A percentile compares a stretch with the other conserved stretches of the same genome.
Conservation (phyloP, 2,888 invertebrate genomes). For the Amphiduros pacificus region DNA sequence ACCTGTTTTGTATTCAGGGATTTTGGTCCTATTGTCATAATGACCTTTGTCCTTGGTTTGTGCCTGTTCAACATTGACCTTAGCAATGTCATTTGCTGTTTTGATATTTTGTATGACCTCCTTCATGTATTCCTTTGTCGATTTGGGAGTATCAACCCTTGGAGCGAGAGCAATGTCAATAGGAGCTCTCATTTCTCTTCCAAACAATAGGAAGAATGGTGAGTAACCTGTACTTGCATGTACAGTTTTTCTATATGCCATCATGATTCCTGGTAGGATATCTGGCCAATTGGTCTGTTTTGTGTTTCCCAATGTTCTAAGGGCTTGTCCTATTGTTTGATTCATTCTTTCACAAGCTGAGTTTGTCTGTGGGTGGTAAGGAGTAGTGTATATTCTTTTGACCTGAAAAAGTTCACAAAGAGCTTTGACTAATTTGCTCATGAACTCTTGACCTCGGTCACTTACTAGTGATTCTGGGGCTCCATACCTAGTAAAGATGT, state of each 20-base stretch:
- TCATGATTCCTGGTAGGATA: conserved; percentile 9
- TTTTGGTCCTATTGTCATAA: background rate
- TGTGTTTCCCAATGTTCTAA: conserved; percentile 5
- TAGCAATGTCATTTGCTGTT: background rate
- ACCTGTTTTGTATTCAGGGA: background rate
- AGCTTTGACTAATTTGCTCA: conserved; percentile 15
- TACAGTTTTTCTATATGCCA: conserved; percentile 10
- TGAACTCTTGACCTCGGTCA: conserved; percentile 18
- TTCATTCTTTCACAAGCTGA: conserved; percentile 14
- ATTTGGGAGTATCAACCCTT: background rate
- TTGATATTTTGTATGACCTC: background rate
- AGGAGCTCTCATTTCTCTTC: conserved; percentile 3
- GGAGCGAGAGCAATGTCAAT: conserved; percentile 3
- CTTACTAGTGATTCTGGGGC: conserved; percentile 15
- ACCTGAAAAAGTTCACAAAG: conserved; percentile 23
- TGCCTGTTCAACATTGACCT: background rate
- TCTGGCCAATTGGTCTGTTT: conserved; percentile 9
- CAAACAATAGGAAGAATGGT: conserved; percentile 8
- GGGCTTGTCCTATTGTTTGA: conserved; percentile 8
- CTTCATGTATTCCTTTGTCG: background rate
- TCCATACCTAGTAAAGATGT: conserved; percentile 19
- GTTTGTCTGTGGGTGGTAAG: conserved; percentile 20
- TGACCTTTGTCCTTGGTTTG: background rate
- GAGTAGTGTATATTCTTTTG: conserved; percentile 9
- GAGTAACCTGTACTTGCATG: too few species aligned